Conservation (phyloP, 2,113 vertebrate genomes). For the Ploceus nigricollis region DNA sequence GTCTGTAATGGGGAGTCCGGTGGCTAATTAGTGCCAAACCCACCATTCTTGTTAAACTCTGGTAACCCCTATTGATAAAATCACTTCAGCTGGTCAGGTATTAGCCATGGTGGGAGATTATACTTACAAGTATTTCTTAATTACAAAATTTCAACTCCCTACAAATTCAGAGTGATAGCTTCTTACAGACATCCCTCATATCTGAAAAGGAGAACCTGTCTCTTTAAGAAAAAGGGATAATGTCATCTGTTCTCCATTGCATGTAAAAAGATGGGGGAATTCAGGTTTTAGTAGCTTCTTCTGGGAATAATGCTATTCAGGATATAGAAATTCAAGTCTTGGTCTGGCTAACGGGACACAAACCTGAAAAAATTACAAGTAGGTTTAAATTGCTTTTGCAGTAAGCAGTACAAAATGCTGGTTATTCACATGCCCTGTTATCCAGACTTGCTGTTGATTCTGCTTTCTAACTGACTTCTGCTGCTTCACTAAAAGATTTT, state of each 20-base stretch:
- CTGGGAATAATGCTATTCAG: background rate
- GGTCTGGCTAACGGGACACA: background rate
- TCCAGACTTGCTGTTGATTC: background rate
- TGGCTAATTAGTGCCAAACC: background rate
- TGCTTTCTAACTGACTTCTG: background rate
- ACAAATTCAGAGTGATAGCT: background rate
- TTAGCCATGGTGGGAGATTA: background rate
- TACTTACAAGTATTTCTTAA: background rate
- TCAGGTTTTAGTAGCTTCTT: background rate
- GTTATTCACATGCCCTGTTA: background rate
- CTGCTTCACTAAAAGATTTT: background rate
- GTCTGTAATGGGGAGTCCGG: background rate
- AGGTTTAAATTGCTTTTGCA: background rate
- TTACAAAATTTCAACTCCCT: background rate
- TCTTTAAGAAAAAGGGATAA: background rate
- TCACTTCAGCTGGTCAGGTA: background rate
- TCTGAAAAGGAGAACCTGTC: background rate
- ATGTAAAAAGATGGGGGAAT: background rate
- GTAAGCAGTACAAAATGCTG: background rate
- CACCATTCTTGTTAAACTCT: background rate
- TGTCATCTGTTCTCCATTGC: background rate
- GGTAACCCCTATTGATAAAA: background rate
- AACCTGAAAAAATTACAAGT: background rate
- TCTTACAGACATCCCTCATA: background rate
- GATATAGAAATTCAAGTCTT: background rate